phyloP scores from a whole-genome alignment of 2,113 vertebrate species.

The Anguilla japonica region DNA sequence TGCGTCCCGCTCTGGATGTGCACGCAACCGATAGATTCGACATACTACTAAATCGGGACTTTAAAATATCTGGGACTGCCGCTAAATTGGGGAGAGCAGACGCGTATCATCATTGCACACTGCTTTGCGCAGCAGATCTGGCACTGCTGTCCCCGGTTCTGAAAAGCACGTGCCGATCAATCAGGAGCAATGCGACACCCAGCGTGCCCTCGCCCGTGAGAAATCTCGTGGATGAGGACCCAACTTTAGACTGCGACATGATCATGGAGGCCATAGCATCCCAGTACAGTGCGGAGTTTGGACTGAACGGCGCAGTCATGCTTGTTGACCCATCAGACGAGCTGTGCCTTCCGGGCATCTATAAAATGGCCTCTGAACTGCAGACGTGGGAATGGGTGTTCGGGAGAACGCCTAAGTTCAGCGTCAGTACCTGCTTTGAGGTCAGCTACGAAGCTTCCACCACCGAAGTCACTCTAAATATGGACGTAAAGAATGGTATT shows the following conservation, averaged over 20 bases:
- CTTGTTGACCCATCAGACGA: constrained; percentile 80
- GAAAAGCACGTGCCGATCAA: constrained; percentile 75
- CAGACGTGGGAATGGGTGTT: constrained; percentile 89
- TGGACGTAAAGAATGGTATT: constrained; percentile 80
- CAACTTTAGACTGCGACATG: constrained; percentile 73
- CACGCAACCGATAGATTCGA: constrained; percentile 80
- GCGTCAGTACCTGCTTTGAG: constrained; percentile 65
- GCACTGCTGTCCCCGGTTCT: constrained; percentile 75
- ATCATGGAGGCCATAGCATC: constrained; percentile 75
- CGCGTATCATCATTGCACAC: constrained; percentile 93
- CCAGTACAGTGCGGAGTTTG: constrained; percentile 76
- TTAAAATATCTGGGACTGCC: constrained; percentile 93
- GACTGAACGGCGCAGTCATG: constrained; percentile 50
- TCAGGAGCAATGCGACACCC: constrained; percentile 86
- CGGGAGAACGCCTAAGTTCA: constrained; percentile 89
- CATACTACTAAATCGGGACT: constrained; percentile 77
- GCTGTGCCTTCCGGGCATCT: constrained; percentile 75
- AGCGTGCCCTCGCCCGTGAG: constrained; percentile 82
- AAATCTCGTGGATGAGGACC: constrained; percentile 83
- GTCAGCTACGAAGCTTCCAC: constrained; percentile 54
- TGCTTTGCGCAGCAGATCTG: constrained; percentile 78
- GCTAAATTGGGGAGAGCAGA: constrained; percentile 82
- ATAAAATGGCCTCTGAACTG: constrained; percentile 69
- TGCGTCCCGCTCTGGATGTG: constrained; percentile 76
- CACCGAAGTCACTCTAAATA: constrained; percentile 62